Conservation (phyloP, 2,113 vertebrate species). For the Malaclemys terrapin region DNA sequence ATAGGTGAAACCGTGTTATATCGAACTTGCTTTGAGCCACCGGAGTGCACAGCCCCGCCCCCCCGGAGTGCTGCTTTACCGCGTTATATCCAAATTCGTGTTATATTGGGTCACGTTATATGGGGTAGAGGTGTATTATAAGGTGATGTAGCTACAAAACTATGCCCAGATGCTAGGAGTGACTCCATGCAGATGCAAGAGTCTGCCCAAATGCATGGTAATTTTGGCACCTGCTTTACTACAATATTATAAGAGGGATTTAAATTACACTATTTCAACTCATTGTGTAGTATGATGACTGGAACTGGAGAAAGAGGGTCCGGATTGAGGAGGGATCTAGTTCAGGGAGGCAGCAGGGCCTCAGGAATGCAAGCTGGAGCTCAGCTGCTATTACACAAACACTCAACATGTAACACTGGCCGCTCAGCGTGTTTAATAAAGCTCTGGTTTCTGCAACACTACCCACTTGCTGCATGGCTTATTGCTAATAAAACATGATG, state of each 20-base stretch:
- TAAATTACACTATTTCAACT: not conserved
- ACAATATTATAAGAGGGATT: not conserved
- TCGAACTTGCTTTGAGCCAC: too few species aligned
- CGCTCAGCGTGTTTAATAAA: not conserved
- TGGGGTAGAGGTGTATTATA: not conserved
- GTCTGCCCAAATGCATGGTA: accelerated
- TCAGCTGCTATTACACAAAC: not conserved
- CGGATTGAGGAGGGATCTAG: not conserved
- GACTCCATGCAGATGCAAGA: constrained; percentile 2
- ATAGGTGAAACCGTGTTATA: too few species aligned
- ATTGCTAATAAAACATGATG: not conserved
- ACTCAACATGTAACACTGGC: not conserved
- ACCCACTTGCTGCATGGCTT: not conserved
- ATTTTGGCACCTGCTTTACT: accelerated
- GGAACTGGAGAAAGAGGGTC: not conserved
- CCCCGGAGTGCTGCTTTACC: too few species aligned
- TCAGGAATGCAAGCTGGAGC: not conserved
- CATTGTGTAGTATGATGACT: not conserved
- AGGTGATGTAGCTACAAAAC: not conserved
- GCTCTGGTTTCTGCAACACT: not conserved
- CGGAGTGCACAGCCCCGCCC: too few species aligned
- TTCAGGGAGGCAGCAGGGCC: not conserved
- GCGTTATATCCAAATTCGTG: too few species aligned
- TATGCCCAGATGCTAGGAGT: not conserved
- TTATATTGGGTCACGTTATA: too few species aligned